Conservation (phyloP, 2,797 vertebrate species). For the Thripadectes ignobilis region DNA sequence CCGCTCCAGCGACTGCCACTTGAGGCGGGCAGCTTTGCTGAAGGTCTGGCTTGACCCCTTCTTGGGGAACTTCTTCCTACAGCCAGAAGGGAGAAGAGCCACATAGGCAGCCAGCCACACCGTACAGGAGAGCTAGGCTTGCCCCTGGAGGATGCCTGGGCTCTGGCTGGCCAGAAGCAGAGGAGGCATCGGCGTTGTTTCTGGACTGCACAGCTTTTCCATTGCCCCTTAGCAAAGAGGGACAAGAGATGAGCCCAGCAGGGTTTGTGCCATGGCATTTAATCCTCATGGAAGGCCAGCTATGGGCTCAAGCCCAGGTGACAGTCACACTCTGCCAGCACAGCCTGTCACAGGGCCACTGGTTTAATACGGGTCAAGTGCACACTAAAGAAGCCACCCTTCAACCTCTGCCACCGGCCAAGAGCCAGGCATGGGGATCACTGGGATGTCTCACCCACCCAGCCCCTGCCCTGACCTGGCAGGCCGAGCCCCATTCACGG, state of each 20-base stretch:
- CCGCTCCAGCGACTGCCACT: constrained; percentile 93
- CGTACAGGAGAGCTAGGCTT: neutral
- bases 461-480: constrained; percentile 72
- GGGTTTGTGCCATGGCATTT: neutral
- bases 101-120: neutral
- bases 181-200: neutral
- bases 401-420: neutral
- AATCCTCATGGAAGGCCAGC: neutral
- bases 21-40: constrained; percentile 90
- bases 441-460: neutral
- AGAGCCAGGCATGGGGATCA: neutral
- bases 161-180: neutral
- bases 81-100: neutral
- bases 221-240: neutral
- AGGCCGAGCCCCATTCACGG: constrained; percentile 63
- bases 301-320: neutral
- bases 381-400: neutral
- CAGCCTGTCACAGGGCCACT: neutral
- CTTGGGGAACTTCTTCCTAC: constrained; percentile 89
- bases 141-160: neutral
- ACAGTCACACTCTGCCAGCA: neutral
- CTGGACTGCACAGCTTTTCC: neutral
- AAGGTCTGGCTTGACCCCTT: constrained; percentile 84
- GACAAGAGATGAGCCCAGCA: neutral
- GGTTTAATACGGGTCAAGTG: neutral